Base-by-base conservation (phyloP, 2,797 vertebrate genomes). In the Thalassophryne amazonica region DNA sequence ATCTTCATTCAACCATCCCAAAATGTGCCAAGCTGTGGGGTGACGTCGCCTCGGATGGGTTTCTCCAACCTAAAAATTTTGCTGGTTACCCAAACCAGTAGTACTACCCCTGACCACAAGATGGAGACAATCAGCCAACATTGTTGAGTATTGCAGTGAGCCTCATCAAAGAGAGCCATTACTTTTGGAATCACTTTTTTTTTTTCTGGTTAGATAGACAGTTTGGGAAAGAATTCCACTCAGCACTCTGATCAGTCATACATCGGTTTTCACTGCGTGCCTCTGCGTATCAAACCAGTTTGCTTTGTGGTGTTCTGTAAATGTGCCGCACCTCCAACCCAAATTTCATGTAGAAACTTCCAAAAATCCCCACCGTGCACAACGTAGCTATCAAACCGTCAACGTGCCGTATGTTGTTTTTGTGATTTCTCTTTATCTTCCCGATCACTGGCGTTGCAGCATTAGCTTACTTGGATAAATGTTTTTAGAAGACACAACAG, bases 221-320 rank as follows among this genome's bases (percentile, higher is more conserved):
- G 48, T 43, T 39, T 23, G 5, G 58, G 27, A 34, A 11, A 24
- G n/a, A 40, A 31, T 30, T 55, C 38, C 54, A 47, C n/a, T 42
- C 27, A 36, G 46, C 31, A 48, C 57, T 51, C 46, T 46, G 24
- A 56, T 62, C 56, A 62, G 67, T 71, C 75, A 73, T 65, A 76
- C 60, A 63, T 61, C 50, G 43, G 64, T 80, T 69, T 55, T 75
- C 79, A 75, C 70, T 31, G 64, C 6, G 73, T 84, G 83, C 78
- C 83, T 86, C 74, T 57, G 61, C 78, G 76, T 66, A 60, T 73
- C 17, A 56, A 67, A 41, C 57, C 52, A 60, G 37, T 76, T 68
- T 58, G 73, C 80, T 84, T 68, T 66, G 80, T 87, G 72, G 42
- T 75, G 77, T 87, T 48, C 62, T 51, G 73, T 86, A 72, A 69